phyloP scores from a whole-genome alignment of 2,797 vertebrate species.

The Spondyliosoma cantharus region DNA sequence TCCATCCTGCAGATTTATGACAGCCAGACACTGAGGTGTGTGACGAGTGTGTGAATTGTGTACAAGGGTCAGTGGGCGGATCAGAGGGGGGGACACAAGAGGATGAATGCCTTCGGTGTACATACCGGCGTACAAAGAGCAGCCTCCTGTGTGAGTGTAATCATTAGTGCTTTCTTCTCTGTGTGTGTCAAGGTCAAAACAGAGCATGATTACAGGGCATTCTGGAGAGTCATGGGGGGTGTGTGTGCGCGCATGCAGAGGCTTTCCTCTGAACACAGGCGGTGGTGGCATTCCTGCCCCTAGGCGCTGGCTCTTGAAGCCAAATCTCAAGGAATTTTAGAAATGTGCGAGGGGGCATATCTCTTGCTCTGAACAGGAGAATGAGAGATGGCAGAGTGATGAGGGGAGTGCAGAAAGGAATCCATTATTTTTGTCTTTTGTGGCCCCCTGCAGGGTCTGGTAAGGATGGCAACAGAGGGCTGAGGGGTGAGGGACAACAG shows the following conservation, averaged over 20 bases:
- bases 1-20: conserved; percentile 66
- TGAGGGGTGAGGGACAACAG: conserved; percentile 19
- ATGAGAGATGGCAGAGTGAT: conserved; percentile 54
- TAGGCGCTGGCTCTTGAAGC: conserved; percentile 79
- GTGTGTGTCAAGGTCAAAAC: conserved; percentile 85
- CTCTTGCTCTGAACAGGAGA: conserved; percentile 69
- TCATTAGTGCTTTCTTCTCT: conserved; percentile 81
- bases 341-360: conserved; percentile 80
- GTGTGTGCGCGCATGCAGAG: conserved; percentile 56
- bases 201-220: conserved; percentile 83
- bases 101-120: conserved; percentile 75
- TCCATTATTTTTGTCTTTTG: conserved; percentile 49
- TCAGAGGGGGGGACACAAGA: conserved; percentile 48
- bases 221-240: conserved; percentile 66
- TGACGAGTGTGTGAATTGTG: conserved; percentile 78
- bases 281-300: conserved; percentile 81
- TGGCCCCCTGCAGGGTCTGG: conserved; percentile 66
- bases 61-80: conserved; percentile 77
- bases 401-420: conserved; percentile 40
- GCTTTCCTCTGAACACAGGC: conserved; percentile 78
- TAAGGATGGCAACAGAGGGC: conserved; percentile 50
- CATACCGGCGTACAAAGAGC: conserved; percentile 77
- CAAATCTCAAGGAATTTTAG: conserved; percentile 82
- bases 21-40: conserved; percentile 69
- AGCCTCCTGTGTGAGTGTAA: conserved; percentile 73